Base-by-base conservation (phyloP, 2,888 invertebrate species). In the Cephus spinipes region DNA sequence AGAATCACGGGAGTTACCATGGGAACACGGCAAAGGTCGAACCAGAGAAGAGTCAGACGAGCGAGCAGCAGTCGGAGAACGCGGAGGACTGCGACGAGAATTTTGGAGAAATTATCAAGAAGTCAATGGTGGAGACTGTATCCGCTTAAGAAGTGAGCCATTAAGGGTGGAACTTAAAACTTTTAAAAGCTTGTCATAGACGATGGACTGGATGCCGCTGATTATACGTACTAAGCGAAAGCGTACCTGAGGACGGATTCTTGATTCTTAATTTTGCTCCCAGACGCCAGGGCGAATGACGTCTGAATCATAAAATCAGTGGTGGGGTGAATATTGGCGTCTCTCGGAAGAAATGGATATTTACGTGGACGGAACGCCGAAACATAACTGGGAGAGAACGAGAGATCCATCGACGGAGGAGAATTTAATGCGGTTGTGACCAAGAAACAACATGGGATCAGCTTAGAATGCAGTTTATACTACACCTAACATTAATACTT, bases 21-120 rank as follows among this genome's bases (percentile, higher is more conserved):
- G 73, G 76, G 34, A 84, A 76, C 55, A 76, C 73, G 68, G 80
- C 75, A 3, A 55, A 69, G 4, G 69, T 83, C 36, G 85, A 85
- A 23, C 35, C 80, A n/a, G 83, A 84, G 1, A 80, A 83, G 73
- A 68, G 31, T 6, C n/a, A 81, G 77, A 31, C 79, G 80, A 71
- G 35, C 77, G 35, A 85, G 83, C 40, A 78, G 79, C 36, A 71
- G 30, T 31, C 31, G 9, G 71, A 71, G 71, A 85, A 83, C 79
- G 83, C 89, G 73, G 93, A 93, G 74, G 92, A 93, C 77, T 93
- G 93, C 86, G 94, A 93, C 85, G 96, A 97, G 88, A 97, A 97
- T 91, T 97, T 97, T 89, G 97, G 97, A 77, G 97, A 97, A 93
- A 96, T 98, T 87, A 97, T 97, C 86, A 97, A 97, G 92, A 97